Percentiles rank a stretch among this genome's conserved stretches.
phyloP scores from a whole-genome alignment of 2,797 vertebrate genomes.

The Podarcis siculus region DNA sequence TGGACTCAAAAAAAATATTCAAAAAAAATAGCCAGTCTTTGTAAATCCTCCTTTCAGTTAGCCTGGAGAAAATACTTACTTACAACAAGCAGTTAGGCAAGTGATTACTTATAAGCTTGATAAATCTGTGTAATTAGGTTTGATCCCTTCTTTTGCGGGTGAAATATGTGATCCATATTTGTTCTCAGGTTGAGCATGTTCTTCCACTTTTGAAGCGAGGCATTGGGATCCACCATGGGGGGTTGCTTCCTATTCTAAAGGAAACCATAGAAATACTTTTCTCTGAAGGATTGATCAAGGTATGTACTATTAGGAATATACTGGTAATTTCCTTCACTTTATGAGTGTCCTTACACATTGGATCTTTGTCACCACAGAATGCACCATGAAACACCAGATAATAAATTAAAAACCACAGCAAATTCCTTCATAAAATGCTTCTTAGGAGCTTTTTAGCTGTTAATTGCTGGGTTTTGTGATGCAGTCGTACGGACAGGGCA shows the following conservation, averaged over 20 bases:
- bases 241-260: constrained; percentile 95
- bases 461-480: background rate
- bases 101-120: background rate
- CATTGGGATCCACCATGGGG: constrained; percentile 96
- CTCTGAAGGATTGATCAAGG: constrained; percentile 96
- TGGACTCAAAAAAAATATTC: background rate
- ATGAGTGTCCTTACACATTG: background rate
- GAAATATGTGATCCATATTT: background rate
- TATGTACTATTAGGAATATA: constrained; percentile 55
- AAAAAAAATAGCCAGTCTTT: background rate
- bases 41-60: background rate
- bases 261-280: constrained; percentile 99
- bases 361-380: accelerated
- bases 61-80: background rate
- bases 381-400: background rate
- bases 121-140: background rate
- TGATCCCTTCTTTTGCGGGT: background rate
- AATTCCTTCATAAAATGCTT: too few relatives aligned
- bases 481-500: background rate
- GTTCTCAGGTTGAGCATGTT: constrained; percentile 93
- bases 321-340: background rate
- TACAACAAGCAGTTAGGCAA: background rate
- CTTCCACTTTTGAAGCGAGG: constrained; percentile 94
- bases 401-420: background rate
- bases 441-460: background rate